Conservation (phyloP, 2,888 invertebrate species). For the Luperina testacea region DNA sequence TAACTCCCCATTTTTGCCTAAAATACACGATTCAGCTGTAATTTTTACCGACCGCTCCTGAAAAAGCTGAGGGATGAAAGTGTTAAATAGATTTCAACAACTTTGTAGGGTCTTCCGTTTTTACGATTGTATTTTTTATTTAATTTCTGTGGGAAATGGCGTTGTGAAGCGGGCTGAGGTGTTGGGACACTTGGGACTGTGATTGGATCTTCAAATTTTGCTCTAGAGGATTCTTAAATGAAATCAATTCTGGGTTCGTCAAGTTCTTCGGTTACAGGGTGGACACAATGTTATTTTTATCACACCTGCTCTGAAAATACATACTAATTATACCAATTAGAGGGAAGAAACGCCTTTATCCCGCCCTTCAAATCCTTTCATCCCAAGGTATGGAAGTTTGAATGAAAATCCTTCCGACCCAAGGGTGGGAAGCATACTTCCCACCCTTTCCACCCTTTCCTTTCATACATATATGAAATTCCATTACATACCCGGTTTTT, state of each 20-base stretch:
- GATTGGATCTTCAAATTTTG: constrained; percentile 31
- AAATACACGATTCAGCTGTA: constrained; percentile 66
- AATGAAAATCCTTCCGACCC: no score
- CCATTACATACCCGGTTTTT: no score
- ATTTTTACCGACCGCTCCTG: constrained; percentile 55
- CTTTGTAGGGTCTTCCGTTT: constrained; percentile 46
- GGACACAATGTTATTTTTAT: not conserved
- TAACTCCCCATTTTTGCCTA: constrained; percentile 67
- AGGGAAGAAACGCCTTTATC: no score
- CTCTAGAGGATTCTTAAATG: not conserved
- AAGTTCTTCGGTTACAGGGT: not conserved
- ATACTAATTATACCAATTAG: no score
- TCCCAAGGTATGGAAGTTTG: no score
- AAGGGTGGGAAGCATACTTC: no score
- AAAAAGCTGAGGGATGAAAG: constrained; percentile 60
- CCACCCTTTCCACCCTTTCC: no score
- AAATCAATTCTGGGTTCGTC: not conserved
- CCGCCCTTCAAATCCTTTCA: no score
- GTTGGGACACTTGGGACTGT: not conserved
- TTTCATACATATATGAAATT: no score
- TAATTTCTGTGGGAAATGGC: constrained; percentile 33
- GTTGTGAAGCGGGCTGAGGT: not conserved
- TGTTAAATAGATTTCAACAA: constrained; percentile 63
- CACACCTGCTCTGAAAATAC: no score
- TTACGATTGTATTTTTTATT: constrained; percentile 43